Evolutionary conservation across 35 echinoderm and acorn worm species (phyloP).

Genomic region (Apostichopus californicus): DNA sequence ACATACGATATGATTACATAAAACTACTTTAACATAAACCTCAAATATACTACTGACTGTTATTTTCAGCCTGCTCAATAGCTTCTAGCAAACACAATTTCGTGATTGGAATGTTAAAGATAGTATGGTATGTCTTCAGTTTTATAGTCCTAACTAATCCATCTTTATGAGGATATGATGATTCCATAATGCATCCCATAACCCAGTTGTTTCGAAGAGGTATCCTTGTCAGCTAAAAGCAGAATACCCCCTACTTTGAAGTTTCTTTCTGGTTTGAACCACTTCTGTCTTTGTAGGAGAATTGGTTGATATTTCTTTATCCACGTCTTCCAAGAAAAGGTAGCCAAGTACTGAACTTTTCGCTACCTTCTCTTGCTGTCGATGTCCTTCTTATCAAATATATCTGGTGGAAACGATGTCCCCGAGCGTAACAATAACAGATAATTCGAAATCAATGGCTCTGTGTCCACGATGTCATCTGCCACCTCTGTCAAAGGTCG

Average conservation of each 20-base stretch:
- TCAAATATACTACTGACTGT: too few relatives aligned
- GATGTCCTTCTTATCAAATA: not conserved
- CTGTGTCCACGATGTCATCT: not conserved
- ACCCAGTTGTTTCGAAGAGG: conserved; percentile 6
- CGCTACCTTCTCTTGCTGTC: conserved; percentile 24
- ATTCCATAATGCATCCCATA: not conserved
- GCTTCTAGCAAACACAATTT: too few relatives aligned
- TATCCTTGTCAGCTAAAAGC: conserved; percentile 2
- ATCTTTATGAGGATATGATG: conserved; percentile 3
- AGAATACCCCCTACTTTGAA: conserved; percentile 21
- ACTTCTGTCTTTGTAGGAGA: conserved; percentile 45
- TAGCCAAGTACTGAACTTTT: conserved; percentile 43
- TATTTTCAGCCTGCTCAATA: too few relatives aligned
- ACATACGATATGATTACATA: too few relatives aligned
- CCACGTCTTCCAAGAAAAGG: conserved; percentile 40
- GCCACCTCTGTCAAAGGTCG: not conserved
- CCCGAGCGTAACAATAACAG: not conserved
- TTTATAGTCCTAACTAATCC: conserved; percentile 36
- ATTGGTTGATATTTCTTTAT: not conserved
- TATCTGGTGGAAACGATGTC: conserved; percentile 12
- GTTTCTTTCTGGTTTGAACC: conserved; percentile 12
- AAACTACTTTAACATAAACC: too few relatives aligned
- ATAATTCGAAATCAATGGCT: not conserved
- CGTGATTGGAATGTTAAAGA: too few relatives aligned
- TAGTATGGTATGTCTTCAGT: not conserved